phyloP scores from a whole-genome alignment of 1,140 invertebrate species.

The Hypsibius dujardini region DNA sequence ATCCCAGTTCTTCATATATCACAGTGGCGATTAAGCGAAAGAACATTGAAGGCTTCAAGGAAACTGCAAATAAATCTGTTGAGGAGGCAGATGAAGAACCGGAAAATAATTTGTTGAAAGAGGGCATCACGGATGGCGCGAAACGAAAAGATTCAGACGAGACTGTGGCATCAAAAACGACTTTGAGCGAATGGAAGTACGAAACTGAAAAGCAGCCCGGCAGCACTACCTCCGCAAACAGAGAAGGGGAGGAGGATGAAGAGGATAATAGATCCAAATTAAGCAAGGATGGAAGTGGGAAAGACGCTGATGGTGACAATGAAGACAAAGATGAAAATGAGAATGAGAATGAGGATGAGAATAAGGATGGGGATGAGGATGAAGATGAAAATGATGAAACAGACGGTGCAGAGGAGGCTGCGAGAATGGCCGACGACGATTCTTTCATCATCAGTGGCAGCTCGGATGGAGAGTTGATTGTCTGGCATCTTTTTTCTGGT shows the following conservation, averaged over 20 bases:
- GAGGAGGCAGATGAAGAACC: neutral
- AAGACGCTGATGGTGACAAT: neutral
- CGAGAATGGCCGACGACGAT: neutral
- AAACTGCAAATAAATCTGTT: no score
- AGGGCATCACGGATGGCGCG: neutral
- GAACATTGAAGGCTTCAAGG: neutral
- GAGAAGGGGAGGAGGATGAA: no score
- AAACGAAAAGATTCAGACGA: no score
- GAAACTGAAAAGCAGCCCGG: no score
- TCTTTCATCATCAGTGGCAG: neutral
- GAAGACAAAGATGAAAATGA: constrained; percentile 11
- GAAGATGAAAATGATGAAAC: neutral
- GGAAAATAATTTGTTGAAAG: no score
- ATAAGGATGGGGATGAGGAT: neutral
- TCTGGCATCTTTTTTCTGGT: neutral
- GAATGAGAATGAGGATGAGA: neutral
- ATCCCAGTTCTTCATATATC: neutral
- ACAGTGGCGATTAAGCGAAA: neutral
- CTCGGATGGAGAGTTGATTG: neutral
- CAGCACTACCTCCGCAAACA: neutral
- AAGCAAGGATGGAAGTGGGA: neutral
- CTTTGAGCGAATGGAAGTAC: no score
- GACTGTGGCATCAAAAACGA: no score
- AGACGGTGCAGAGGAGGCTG: neutral
- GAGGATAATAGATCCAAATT: no score